Evolutionary conservation across 2,888 invertebrate species (phyloP).

Genomic region (Nudaria mundana): DNA sequence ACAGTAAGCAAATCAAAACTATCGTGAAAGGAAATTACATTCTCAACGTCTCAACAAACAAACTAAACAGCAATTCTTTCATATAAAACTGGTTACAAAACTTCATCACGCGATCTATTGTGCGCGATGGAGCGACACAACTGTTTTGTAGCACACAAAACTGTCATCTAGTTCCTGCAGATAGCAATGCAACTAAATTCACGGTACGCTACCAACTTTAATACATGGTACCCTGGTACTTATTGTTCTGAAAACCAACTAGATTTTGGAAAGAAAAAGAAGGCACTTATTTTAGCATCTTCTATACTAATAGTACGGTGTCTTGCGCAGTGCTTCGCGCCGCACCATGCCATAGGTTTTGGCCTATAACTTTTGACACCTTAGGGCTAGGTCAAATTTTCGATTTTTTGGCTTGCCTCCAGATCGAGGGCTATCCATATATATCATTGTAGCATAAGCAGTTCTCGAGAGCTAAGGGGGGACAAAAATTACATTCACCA

Average conservation of each 20-base stretch:
- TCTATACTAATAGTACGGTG: too few species aligned
- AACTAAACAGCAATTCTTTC: not conserved
- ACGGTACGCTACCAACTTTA: conserved; percentile 8
- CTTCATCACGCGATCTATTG: conserved; percentile 25
- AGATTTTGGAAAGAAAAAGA: too few species aligned
- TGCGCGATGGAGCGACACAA: conserved; percentile 14
- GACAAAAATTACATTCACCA: too few species aligned
- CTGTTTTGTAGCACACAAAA: conserved; percentile 28
- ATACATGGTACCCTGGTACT: conserved; percentile 26
- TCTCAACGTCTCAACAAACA: not conserved
- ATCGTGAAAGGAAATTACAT: not conserved
- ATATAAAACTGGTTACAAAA: conserved; percentile 11
- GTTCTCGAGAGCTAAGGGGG: too few species aligned
- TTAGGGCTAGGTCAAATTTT: too few species aligned
- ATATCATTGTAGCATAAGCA: too few species aligned
- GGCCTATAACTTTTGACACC: too few species aligned
- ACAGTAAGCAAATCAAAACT: not conserved
- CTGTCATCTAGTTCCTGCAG: conserved; percentile 33
- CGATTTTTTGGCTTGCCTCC: too few species aligned
- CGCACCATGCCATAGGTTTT: too few species aligned
- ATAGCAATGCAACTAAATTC: conserved; percentile 11
- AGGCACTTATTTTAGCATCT: too few species aligned
- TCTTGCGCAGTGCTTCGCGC: too few species aligned
- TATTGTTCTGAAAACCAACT: conserved; percentile 21
- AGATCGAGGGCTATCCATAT: too few species aligned